Base-by-base conservation (phyloP, 2,888 invertebrate genomes). In the Apotomis betuletana region DNA sequence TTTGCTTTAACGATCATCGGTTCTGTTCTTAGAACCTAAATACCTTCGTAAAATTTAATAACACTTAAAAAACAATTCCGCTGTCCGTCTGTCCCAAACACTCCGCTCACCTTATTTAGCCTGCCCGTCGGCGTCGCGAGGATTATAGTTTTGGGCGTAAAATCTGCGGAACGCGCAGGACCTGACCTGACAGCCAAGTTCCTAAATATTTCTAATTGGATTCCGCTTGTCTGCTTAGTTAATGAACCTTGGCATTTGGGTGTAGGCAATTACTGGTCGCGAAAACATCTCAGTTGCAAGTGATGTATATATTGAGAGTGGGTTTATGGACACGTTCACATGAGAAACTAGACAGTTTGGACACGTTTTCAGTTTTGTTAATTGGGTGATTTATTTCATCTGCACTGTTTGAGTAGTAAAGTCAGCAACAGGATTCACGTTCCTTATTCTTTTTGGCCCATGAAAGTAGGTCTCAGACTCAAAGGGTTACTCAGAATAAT, bases 21-120 rank as follows among this genome's bases (percentile, higher is more conserved):
- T 27, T 27, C 27, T 27, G 27, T 2, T 27, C 27, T 27, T 27
- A 27, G 27, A 2, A 27, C 27, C 27, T 27, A 27, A 27, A 27
- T 27, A 2, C 27, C 27, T 1, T 27, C 27, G 27, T 27, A 27
- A 27, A 27, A 27, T 27, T 27, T 27, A 27, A 2, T 27, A 27
- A 27, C 27, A 27, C 27, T 2, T 27, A 27, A 27, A 27, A 27
- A 27, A 27, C 41, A 36, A n/a, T n/a, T 38, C 57, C 72, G 83
- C 86, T 83, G 82, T 83, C 81, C 76, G 75, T 84, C 80, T 84
- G 78, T 86, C 83, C 84, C 85, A 81, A 79, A 80, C 76, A 75
- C 77, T 74, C 74, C 74, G 10, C 38, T 27, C 77, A 77, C 78
- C 77, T 76, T 76, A 63, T 70, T 71, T 74, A 59, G 62, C 63